phyloP scores from a whole-genome alignment of 2,888 invertebrate species.

The Lagria hirta region DNA sequence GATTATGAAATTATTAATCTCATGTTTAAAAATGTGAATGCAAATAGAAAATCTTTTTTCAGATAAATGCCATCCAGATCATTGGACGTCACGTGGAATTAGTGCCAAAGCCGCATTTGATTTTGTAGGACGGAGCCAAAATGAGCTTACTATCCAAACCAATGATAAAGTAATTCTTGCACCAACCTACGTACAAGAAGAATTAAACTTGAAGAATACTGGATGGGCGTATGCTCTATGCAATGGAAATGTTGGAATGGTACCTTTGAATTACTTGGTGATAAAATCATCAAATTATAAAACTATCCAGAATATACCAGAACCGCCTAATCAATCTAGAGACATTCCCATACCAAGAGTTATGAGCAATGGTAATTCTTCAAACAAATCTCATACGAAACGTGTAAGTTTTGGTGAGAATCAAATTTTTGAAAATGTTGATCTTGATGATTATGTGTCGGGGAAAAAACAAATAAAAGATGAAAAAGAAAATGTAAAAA shows the following conservation, averaged over 20 bases:
- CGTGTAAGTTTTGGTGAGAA: conserved; percentile 53
- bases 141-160: conserved; percentile 75
- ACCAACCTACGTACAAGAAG: conserved; percentile 77
- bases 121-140: conserved; percentile 69
- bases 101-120: conserved; percentile 71
- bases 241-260: conserved; percentile 61
- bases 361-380: conserved; percentile 26
- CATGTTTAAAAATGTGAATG: conserved; percentile 2
- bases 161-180: conserved; percentile 82
- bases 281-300: conserved; percentile 38
- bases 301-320: neutral
- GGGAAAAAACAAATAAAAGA: conserved; percentile 18
- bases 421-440: conserved; percentile 49
- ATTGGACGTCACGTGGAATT: conserved; percentile 68
- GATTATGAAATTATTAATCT: neutral
- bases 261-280: conserved; percentile 64
- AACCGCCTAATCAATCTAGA: neutral
- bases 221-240: conserved; percentile 68
- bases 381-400: conserved; percentile 43
- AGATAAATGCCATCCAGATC: conserved; percentile 61
- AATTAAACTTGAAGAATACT: conserved; percentile 61
- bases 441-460: conserved; percentile 39
- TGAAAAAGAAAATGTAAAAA: neutral
- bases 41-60: too few relatives aligned
- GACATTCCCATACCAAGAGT: conserved; percentile 29